Evolutionary conservation across 1,140 invertebrate species (phyloP), one percentile per base, ranked within the genome.

Genomic region (Colletes gigas): DNA sequence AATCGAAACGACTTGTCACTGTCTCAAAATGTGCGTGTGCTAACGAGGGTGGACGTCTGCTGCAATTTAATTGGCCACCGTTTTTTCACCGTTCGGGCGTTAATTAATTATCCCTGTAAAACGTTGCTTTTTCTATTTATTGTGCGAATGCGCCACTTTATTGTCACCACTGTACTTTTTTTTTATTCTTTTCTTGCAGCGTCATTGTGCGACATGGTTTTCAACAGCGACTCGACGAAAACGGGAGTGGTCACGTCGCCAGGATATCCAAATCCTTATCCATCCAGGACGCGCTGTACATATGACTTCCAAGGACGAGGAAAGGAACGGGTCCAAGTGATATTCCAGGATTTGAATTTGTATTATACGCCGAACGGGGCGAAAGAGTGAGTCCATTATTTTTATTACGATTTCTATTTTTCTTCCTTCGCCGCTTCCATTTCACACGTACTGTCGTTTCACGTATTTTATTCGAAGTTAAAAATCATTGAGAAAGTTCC

Each of bases 281-380:
- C 96, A 67, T 90, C 95, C 3, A 95, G 96, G 83, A 95, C 96
- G 6, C 95, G 95, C 74, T 98, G 97, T 92, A 95, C 96, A 86
- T 98, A 97, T 91, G 97, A 97, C 83, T 98, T 98, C 89, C 95
- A 96, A 88, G 97, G 97, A 59, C 94, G 96, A 80, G 96, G 97
- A 41, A 97, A 96, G 79, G 97, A 98, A 93, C 94, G 97, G 30
- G 95, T 98, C 9, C 95, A 96, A 91, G 94, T 97, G 59, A 95
- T 96, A 80, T 97, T 97, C 90, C 96, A 96, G 87, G 96, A 97
- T 92, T 97, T 97, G 87, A 94, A 94, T 88, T 93, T 96, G 55
- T 93, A 95, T 89, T 94, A 95, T 88, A 92, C 95, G 17, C 91
- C 93, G n/a, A 94, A 94, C 62, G 92, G 93, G 68, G 83, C 93